phyloP scores from a whole-genome alignment of 2,888 invertebrate genomes.

The Diadegma fenestrale region DNA sequence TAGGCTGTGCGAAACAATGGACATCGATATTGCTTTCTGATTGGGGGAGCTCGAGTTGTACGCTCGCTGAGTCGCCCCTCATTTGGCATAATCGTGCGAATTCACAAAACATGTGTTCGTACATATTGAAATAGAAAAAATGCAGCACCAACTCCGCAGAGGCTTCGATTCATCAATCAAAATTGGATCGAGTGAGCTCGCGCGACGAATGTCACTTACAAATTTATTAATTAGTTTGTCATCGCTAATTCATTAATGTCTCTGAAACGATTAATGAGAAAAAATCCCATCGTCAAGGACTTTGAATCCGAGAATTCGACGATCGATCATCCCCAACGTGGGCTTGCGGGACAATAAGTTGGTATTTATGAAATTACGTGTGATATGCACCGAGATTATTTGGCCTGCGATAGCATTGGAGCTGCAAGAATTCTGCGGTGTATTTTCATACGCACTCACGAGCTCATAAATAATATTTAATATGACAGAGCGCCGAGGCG shows the following conservation, averaged over 20 bases:
- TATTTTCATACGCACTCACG: slow-evolving; percentile 76
- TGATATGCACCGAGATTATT: slow-evolving; percentile 11
- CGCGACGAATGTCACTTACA: too few species aligned
- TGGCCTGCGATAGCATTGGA: slow-evolving; percentile 27
- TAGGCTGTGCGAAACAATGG: slow-evolving; percentile 82
- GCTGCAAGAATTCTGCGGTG: slow-evolving; percentile 50
- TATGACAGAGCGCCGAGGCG: slow-evolving; percentile 81
- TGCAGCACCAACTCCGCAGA: not conserved
- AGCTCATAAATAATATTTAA: slow-evolving; percentile 84
- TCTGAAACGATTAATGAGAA: not conserved
- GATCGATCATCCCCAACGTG: not conserved
- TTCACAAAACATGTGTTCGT: not conserved
- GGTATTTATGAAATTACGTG: not conserved
- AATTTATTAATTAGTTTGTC: not conserved
- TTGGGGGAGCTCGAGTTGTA: slow-evolving; percentile 74
- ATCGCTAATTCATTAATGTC: not conserved
- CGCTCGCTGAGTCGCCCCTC: not conserved
- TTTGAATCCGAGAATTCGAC: not conserved
- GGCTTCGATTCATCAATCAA: not conserved
- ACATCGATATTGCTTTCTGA: slow-evolving; percentile 85
- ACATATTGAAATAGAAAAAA: not conserved
- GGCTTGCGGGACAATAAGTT: not conserved
- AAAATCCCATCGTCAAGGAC: not conserved
- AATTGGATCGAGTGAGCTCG: not conserved
- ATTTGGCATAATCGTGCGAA: slow-evolving; percentile 4